phyloP scores from a whole-genome alignment of 1,140 invertebrate species.

The Anoplolepis gracilipes region DNA sequence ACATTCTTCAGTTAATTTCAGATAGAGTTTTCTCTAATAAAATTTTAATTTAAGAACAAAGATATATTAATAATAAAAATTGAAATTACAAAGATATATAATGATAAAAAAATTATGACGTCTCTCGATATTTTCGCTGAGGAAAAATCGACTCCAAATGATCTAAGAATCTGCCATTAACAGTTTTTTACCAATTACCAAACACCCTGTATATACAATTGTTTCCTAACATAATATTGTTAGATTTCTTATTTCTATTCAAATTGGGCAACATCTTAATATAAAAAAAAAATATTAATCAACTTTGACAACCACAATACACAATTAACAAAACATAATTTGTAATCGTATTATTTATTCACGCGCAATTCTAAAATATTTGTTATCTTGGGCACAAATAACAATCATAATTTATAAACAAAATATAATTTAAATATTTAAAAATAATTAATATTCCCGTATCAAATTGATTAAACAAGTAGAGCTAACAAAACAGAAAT shows the following conservation, averaged over 20 bases:
- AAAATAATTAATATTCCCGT: slow-evolving; percentile 38
- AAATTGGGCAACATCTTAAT: not conserved
- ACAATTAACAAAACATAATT: slow-evolving; percentile 17
- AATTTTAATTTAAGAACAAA: too few relatives aligned
- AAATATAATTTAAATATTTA: slow-evolving; percentile 10
- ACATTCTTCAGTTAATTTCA: too few relatives aligned
- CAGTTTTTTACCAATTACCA: too few relatives aligned
- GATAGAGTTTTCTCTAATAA: too few relatives aligned
- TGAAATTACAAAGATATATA: too few relatives aligned
- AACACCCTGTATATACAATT: too few relatives aligned
- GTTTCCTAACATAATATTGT: too few relatives aligned
- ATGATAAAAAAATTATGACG: too few relatives aligned
- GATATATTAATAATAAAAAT: too few relatives aligned
- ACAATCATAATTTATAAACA: not conserved
- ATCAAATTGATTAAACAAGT: slow-evolving; percentile 5
- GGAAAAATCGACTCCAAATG: too few relatives aligned
- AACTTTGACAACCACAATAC: not conserved
- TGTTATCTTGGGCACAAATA: not conserved
- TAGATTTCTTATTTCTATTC: not conserved
- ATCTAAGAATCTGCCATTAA: too few relatives aligned
- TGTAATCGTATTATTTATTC: slow-evolving; percentile 2
- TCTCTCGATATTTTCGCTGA: too few relatives aligned
- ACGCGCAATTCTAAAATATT: slow-evolving; percentile 9
- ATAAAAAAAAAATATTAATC: not conserved
- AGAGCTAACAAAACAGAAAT: not conserved